Percentiles rank a stretch among this genome's conserved stretches.
Evolutionary conservation across 1,140 invertebrate species (phyloP).

Genomic region (Scaptodrosophila lebanonensis): DNA sequence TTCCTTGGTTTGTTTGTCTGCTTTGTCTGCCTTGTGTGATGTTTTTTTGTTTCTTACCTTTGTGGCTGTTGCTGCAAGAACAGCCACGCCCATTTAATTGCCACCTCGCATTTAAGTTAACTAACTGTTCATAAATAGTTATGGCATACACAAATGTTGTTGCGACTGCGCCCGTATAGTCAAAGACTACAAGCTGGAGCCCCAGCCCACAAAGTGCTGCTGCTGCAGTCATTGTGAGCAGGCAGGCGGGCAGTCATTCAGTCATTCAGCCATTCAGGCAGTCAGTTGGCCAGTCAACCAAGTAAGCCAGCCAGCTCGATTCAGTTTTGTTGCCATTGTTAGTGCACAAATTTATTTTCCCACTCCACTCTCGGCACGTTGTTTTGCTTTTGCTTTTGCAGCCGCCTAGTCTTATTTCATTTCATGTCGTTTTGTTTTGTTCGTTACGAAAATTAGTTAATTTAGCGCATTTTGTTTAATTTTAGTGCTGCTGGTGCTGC

Average conservation of each 20-base stretch:
- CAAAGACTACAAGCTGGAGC: slow-evolving; percentile 30
- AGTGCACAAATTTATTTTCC: slow-evolving; percentile 68
- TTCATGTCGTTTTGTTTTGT: no score
- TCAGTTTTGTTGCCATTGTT: slow-evolving; percentile 51
- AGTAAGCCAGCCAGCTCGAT: not conserved
- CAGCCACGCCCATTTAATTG: slow-evolving; percentile 69
- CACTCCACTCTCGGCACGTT: slow-evolving; percentile 42
- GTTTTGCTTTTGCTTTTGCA: slow-evolving; percentile 21
- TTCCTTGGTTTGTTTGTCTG: slow-evolving; percentile 1
- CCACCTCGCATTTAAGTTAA: slow-evolving; percentile 73
- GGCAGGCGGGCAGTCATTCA: no score
- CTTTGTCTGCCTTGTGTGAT: not conserved
- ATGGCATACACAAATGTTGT: slow-evolving; percentile 71
- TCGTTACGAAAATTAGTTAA: slow-evolving; percentile 56
- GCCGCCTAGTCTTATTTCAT: not conserved
- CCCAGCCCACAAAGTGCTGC: slow-evolving; percentile 50
- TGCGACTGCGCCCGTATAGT: slow-evolving; percentile 29
- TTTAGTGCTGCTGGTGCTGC: slow-evolving; percentile 44
- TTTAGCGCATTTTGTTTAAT: slow-evolving; percentile 68
- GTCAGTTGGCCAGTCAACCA: no score
- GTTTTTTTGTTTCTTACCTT: not conserved
- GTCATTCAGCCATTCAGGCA: no score
- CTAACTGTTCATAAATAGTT: slow-evolving; percentile 76
- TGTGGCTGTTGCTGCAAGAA: not conserved
- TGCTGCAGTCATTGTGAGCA: slow-evolving; percentile 22